Base-by-base conservation (phyloP, 2,113 vertebrate genomes). In the Barnardius zonarius region DNA sequence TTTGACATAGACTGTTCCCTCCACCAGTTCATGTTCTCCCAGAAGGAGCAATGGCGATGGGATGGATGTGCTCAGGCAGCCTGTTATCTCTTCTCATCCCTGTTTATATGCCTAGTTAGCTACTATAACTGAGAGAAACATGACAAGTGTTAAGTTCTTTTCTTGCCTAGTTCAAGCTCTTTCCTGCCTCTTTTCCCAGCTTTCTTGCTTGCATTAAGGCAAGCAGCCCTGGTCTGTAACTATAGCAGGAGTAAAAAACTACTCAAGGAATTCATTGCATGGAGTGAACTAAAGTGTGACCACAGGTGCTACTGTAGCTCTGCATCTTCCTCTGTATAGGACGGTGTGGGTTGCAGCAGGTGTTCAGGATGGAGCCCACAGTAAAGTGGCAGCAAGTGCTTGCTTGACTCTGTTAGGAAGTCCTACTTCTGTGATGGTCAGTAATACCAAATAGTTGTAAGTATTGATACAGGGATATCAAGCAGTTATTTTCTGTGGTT, bases 271-370 rank as follows among this genome's bases (percentile, higher is more conserved):
- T 86, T 70, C 28, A 24, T 44, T 54, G 43, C n/a, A 49, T 28
- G 33, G 46, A 9, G 31, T 49, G 76, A 37, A 62, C 33, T 17
- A 33, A 90, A 35, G 30, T 11, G 25, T 64, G 23, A 35, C 30
- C 51, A 24, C 25, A 23, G 87, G 17, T 35, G 22, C 44, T 82
- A 17, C 51, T 5, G 3, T 6, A 55, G 11, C 13, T 44, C 24
- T 31, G 2, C 46, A 39, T 68, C 61, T 74, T 55, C 17, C 61
- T 79, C 6, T 15, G 5, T 20, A 19, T 17, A 19, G 28, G 28
- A 37, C 0, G 1, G 10, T 30, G 5, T n/a, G 48, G 16, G 28
- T 43, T 83, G 48, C 28, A 63, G 48, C 1, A 2, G 23, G 13
- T 49, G 20, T n/a, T 67, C 18, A 44, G 33, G 33, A 13, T 33